Percentiles rank a stretch among this genome's conserved stretches.
These are phyloP conservation scores for Lamprologus tigripictilis DNA, from an alignment of 2,113 vertebrate species.

Conservation along the genomic window DNA sequence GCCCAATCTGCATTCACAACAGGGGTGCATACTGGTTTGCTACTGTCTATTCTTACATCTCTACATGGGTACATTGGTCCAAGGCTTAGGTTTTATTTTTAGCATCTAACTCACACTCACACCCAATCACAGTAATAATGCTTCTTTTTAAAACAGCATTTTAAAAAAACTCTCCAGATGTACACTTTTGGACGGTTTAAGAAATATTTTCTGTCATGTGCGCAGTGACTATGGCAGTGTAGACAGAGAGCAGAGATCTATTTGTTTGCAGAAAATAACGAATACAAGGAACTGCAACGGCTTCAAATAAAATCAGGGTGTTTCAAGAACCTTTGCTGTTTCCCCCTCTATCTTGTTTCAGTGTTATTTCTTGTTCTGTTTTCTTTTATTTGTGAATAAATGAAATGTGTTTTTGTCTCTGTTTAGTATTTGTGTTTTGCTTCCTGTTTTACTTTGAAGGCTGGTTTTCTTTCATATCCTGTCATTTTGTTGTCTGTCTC, in stretches of 20 bases:
- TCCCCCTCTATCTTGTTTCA: neutral
- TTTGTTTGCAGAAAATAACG: neutral
- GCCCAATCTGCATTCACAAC: conserved; percentile 14
- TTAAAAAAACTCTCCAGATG: neutral
- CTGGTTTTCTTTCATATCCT: neutral
- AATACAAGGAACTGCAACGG: neutral
- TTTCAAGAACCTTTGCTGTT: neutral
- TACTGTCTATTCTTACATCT: neutral
- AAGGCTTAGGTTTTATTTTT: neutral
- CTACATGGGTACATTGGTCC: neutral
- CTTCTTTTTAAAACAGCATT: neutral
- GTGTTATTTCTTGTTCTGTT: neutral
- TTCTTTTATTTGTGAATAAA: neutral
- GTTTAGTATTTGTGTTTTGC: neutral
- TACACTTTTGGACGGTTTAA: neutral
- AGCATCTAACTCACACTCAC: neutral
- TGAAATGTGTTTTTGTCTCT: neutral
- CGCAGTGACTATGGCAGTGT: neutral
- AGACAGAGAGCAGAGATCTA: neutral
- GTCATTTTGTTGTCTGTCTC: neutral
- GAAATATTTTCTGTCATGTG: neutral
- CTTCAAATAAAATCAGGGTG: neutral
- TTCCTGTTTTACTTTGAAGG: neutral
- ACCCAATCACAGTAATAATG: neutral
- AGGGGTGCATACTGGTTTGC: neutral